Base-by-base conservation (phyloP, 2,797 vertebrate genomes). In the Myripristis murdjan region DNA sequence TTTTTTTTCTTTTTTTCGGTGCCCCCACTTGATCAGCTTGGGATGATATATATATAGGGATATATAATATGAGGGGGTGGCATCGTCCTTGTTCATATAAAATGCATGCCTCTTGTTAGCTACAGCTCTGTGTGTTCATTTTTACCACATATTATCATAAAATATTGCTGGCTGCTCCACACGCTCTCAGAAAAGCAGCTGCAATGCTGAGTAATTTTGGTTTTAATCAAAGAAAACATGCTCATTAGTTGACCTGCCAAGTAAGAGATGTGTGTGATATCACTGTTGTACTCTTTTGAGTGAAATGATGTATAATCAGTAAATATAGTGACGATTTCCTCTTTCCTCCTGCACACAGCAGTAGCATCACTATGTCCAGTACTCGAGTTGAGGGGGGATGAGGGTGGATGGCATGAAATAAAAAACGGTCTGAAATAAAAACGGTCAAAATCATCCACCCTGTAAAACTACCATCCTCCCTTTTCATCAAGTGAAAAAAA, bases 91-190 rank as follows among this genome's bases (percentile, higher is more conserved):
- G 31, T 23, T 70, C 24, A 64, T 66, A 39, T 3, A 33, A 5
- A 58, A 62, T 61, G 16, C 11, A 64, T n/a, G 9, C 16, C 58
- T 20, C 33, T 53, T 14, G 39, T 22, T 66, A 64, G 39, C 52
- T 44, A 51, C 65, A 71, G 54, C 51, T 74, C 24, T 43, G 33
- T 28, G 47, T 62, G 6, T 54, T 64, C 7, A 66, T 47, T 60
- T 75, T 16, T 64, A 37, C 15, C 11, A 59, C 46, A 26, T 23
- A 28, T 37, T 0, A 47, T 56, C 1, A 44, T 8, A 63, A 26
- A 37, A 10, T 43, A 16, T 52, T 62, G 6, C n/a, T 9, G 7
- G 7, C 31, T 31, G 28, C 6, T 31, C 6, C 15, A 31, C 39
- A 48, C 75, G 49, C 26, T 37, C 20, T 64, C 58, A 53, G 18